Percentiles rank a stretch among this genome's conserved stretches.
These are phyloP conservation scores for Malurus alboscapulatus DNA, from an alignment of 2,113 vertebrate species.

Conservation along the genomic window DNA sequence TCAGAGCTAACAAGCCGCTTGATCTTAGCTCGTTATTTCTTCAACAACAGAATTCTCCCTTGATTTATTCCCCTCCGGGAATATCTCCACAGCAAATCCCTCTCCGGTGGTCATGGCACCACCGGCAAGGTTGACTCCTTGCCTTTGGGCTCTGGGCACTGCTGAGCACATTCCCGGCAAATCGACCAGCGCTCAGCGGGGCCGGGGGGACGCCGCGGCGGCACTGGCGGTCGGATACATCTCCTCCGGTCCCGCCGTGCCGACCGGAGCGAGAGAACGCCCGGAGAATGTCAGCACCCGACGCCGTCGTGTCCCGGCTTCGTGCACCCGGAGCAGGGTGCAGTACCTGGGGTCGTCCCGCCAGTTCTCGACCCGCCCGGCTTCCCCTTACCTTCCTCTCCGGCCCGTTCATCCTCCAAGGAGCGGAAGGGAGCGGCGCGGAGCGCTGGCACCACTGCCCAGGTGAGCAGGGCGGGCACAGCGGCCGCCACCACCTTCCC, in stretches of 20 bases:
- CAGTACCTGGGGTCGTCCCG: accelerated
- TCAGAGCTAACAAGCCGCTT: background rate
- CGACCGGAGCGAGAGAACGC: background rate
- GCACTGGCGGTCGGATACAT: background rate
- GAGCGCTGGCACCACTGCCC: background rate
- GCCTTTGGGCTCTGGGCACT: accelerated
- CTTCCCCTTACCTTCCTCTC: background rate
- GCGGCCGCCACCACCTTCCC: background rate
- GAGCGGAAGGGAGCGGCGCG: background rate
- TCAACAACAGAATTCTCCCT: background rate
- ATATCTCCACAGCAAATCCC: background rate
- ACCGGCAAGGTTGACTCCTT: background rate
- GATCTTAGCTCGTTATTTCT: background rate
- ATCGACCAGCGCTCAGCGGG: accelerated
- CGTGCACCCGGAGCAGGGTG: accelerated
- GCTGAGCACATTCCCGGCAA: accelerated
- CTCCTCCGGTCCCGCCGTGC: no score
- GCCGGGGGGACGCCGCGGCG: no score
- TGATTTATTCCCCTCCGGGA: background rate
- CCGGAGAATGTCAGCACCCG: accelerated
- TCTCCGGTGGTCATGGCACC: accelerated
- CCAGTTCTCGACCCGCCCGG: accelerated
- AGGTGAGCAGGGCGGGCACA: background rate
- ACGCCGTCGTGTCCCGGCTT: background rate
- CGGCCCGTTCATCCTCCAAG: background rate